phyloP scores from a whole-genome alignment of 2,113 vertebrate species.

The Pseudopipra pipra region DNA sequence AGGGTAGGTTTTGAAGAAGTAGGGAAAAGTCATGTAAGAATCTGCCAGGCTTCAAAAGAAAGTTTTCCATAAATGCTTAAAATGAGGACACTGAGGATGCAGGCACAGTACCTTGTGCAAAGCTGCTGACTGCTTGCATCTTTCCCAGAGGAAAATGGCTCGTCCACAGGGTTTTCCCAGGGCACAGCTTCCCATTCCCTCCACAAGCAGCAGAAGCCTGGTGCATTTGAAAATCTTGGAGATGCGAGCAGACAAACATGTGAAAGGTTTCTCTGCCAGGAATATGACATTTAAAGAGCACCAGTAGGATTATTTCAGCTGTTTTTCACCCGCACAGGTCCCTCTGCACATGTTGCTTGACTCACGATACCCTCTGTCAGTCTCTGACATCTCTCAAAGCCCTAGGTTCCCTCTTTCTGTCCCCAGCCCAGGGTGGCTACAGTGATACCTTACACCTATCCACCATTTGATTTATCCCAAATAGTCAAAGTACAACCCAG shows the following conservation, averaged over 20 bases:
- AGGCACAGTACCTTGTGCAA: rapidly evolving
- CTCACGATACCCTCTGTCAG: not conserved
- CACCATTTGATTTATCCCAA: not conserved
- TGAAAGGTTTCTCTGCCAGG: constrained; percentile 26
- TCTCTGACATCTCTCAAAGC: not conserved
- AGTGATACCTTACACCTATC: not conserved
- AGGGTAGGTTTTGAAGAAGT: not conserved
- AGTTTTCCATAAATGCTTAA: not conserved
- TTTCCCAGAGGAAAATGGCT: not conserved
- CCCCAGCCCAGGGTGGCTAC: not conserved
- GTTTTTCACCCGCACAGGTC: not conserved
- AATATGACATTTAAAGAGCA: constrained; percentile 10
- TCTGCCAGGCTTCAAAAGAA: not conserved
- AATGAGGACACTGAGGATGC: not conserved
- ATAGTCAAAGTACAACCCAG: not conserved
- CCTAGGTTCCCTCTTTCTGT: not conserved
- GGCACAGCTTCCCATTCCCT: not conserved
- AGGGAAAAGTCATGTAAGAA: not conserved
- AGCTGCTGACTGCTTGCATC: not conserved
- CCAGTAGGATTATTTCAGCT: not conserved
- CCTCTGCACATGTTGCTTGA: not conserved
- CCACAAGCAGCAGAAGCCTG: not conserved
- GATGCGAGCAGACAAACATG: not conserved
- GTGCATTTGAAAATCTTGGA: not conserved
- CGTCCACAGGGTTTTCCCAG: not conserved